Base-by-base conservation (phyloP, 1,140 invertebrate species). In the Caerostris extrusa region DNA sequence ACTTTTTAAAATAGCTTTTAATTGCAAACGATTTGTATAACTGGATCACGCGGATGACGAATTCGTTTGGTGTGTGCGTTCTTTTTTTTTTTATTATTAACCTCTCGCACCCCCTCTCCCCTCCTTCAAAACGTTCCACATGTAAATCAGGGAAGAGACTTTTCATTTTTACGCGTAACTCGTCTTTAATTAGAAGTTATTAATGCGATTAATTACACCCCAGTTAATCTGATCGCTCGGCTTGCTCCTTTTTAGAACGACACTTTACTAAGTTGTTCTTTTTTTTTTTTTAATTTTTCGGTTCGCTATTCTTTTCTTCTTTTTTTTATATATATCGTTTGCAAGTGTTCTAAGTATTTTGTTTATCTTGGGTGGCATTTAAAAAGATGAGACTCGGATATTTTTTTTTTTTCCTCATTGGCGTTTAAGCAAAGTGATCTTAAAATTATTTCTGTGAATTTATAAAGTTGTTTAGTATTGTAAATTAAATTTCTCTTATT, bases 161-260 rank as follows among this genome's bases (percentile, higher is more conserved):
- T 89, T 93, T 88, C 85, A 93, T 93, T 93, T 93, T 93, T 93
- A 93, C 86, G 92, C 85, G 60, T 53, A 88, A 57, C 92, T 93
- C 92, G 92, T 77, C 92, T 93, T 93, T 93, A 93, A 93, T 93
- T 93, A 93, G 92, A 93, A 93, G 92, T 93, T 93, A 93, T 93
- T 93, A 93, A 93, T 93, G 86, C 92, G 92, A 93, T 93, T 93
- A 93, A 93, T 93, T 93, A 93, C 92, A 81, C 56, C 50, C 86
- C 67, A 93, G 86, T 93, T 93, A 93, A 93, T 89, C 85, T 88
- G 85, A 93, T 93, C 92, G 92, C 92, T 93, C 87, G 91, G 85
- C 58, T 17, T 85, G 92, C 67, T 93, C 77, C 91, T 93, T 93
- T 91, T 93, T 88, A 50, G 61, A 87, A 53, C 19, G 57, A 58